Conservation (phyloP, 2,888 invertebrate genomes). For the Limenitis arthemis region DNA sequence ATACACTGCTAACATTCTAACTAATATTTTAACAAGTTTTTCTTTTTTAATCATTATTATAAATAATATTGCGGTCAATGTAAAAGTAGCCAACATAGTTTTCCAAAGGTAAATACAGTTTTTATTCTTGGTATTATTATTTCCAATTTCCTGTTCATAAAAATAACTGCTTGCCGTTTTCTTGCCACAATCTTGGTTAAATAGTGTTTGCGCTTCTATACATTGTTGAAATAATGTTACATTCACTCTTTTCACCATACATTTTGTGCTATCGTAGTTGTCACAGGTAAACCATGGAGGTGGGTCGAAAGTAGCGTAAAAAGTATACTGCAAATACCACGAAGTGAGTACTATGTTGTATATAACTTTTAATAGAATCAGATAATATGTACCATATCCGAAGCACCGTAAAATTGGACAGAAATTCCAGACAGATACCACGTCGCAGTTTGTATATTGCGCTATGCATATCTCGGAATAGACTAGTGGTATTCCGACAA, state of each 20-base stretch:
- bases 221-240: conserved; percentile 57
- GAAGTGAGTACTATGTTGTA: conserved; percentile 42
- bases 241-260: conserved; percentile 57
- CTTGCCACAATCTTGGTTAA: conserved; percentile 52
- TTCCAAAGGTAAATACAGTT: conserved; percentile 45
- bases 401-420: conserved; percentile 50
- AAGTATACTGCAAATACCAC: conserved; percentile 53
- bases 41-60: conserved; percentile 45
- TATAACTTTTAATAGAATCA: conserved; percentile 43
- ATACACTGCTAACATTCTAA: conserved; percentile 38
- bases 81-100: conserved; percentile 31
- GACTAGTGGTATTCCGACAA: conserved; percentile 52
- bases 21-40: conserved; percentile 37
- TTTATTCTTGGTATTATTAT: conserved; percentile 34
- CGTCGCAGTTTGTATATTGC: conserved; percentile 52
- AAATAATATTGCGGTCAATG: conserved; percentile 37
- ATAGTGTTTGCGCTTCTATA: conserved; percentile 47
- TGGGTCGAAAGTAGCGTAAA: conserved; percentile 43
- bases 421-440: conserved; percentile 52
- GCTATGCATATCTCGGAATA: conserved; percentile 58
- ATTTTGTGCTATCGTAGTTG: conserved; percentile 39
- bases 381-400: conserved; percentile 44
- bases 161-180: conserved; percentile 54
- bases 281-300: conserved; percentile 57
- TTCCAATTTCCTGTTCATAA: conserved; percentile 50